Percentiles rank a stretch among this genome's conserved stretches.
phyloP scores from a whole-genome alignment of 2,797 vertebrate species.

The Protosalanx chinensis region DNA sequence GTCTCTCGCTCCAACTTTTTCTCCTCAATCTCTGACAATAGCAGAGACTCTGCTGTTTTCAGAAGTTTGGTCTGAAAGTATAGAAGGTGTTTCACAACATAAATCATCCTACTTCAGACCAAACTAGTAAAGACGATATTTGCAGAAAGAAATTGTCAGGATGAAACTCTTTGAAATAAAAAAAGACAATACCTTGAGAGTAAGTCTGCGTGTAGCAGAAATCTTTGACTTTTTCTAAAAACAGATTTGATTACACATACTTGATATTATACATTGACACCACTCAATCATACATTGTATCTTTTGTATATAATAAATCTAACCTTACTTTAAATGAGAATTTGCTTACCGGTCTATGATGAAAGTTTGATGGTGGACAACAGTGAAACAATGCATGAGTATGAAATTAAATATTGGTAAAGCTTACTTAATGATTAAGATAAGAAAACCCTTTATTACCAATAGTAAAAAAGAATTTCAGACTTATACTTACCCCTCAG shows the following conservation, averaged over 20 bases:
- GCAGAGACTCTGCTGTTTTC: constrained; percentile 65
- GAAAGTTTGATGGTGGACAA: constrained; percentile 15
- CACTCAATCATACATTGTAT: not conserved
- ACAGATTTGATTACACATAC: not conserved
- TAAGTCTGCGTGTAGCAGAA: constrained; percentile 66
- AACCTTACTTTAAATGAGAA: too few relatives aligned
- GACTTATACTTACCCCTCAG: constrained; percentile 64
- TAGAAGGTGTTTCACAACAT: not conserved
- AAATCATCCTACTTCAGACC: not conserved
- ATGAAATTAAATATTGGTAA: not conserved
- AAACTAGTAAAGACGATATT: too few relatives aligned
- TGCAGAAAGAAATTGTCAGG: not conserved
- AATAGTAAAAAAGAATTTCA: not conserved
- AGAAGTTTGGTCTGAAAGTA: constrained; percentile 67
- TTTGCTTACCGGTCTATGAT: constrained; percentile 57
- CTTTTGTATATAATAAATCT: too few relatives aligned
- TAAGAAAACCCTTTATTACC: too few relatives aligned
- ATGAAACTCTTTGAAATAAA: not conserved
- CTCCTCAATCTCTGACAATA: constrained; percentile 61
- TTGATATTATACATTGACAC: not conserved
- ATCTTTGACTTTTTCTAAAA: constrained; percentile 66
- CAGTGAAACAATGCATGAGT: constrained; percentile 7
- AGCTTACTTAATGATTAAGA: not conserved
- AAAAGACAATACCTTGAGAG: constrained; percentile 63
- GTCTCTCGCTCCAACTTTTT: constrained; percentile 55